phyloP scores from a whole-genome alignment of 2,113 vertebrate genomes.

The Sorex araneus region DNA sequence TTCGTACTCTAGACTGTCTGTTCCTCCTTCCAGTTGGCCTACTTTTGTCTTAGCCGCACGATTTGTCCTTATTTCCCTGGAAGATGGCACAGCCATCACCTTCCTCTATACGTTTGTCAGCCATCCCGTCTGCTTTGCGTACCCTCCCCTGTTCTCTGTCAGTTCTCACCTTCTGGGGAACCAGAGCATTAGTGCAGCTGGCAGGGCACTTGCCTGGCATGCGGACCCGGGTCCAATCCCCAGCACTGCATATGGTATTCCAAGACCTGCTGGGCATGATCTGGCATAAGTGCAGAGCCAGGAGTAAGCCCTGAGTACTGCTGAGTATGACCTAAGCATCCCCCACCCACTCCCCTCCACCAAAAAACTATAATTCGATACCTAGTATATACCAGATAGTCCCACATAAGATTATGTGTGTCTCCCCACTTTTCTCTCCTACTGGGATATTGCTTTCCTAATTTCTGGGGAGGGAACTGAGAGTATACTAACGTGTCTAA shows the following conservation, averaged over 20 bases:
- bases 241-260: too few species aligned
- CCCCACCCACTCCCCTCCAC: background rate
- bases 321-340: too few species aligned
- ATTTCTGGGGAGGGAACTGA: background rate
- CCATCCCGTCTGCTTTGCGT: background rate
- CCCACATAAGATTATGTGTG: accelerated
- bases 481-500: background rate
- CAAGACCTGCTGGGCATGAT: too few species aligned
- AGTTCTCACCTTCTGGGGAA: background rate
- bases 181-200: too few species aligned
- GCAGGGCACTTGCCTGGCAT: too few species aligned
- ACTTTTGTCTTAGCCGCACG: background rate
- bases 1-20: background rate
- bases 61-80: background rate
- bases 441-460: background rate
- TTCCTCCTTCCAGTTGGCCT: background rate
- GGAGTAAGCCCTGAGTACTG: too few species aligned
- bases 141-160: background rate
- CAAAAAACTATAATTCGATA: background rate
- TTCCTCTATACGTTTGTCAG: background rate
- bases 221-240: too few species aligned
- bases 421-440: background rate
- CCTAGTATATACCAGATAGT: background rate
- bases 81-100: accelerated
- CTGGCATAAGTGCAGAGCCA: too few species aligned